These are phyloP conservation scores for Dromococcyx pavoninus DNA, from an alignment of 2,797 vertebrate genomes.

Conservation along the genomic window DNA sequence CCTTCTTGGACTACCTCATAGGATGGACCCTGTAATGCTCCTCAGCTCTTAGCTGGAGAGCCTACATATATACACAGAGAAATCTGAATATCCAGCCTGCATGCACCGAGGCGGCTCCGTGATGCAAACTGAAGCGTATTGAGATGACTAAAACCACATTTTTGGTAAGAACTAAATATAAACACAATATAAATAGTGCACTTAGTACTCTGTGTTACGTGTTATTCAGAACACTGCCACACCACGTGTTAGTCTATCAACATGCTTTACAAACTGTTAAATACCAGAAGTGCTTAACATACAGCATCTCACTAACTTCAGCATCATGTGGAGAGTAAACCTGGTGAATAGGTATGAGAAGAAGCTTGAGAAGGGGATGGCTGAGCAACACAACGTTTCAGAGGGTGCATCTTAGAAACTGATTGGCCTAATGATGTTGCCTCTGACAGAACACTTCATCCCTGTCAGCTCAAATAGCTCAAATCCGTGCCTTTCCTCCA, in stretches of 20 bases:
- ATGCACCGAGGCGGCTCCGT: neutral
- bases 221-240: neutral
- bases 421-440: neutral
- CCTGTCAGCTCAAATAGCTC: neutral
- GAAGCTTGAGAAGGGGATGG: neutral
- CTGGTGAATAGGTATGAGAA: rapidly evolving
- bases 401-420: neutral
- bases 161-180: neutral
- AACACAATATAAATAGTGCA: neutral
- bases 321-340: neutral
- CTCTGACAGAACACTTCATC: neutral
- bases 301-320: neutral
- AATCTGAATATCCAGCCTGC: neutral
- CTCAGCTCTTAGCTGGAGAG: neutral
- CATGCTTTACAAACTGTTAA: neutral
- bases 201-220: neutral
- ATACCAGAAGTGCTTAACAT: neutral
- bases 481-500: neutral
- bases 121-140: neutral
- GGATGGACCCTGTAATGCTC: neutral
- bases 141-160: neutral
- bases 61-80: too few relatives aligned
- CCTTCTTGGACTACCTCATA: neutral
- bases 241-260: neutral
- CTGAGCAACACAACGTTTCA: neutral